Evolutionary conservation across 2,797 vertebrate species (phyloP).

Genomic region (Gymnoscopelus braueri): DNA sequence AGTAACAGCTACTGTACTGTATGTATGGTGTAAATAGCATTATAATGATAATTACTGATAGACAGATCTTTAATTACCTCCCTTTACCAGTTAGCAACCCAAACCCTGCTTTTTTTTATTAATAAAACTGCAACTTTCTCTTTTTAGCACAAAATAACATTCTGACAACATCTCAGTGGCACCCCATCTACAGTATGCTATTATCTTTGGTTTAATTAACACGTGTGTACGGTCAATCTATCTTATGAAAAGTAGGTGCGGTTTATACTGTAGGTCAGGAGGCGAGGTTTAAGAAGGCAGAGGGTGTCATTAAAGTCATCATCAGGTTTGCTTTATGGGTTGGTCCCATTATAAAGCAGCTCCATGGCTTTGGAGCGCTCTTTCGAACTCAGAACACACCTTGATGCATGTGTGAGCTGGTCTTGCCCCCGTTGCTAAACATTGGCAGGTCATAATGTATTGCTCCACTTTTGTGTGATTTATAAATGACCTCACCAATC

Average conservation of each 20-base stretch:
- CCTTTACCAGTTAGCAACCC: no score
- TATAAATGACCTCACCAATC: conserved; percentile 9
- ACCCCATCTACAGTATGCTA: no score
- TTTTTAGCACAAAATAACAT: no score
- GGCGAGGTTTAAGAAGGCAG: conserved; percentile 15
- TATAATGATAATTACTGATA: no score
- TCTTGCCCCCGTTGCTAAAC: conserved; percentile 41
- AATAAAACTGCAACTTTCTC: no score
- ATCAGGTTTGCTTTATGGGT: conserved; percentile 62
- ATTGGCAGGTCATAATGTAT: neutral
- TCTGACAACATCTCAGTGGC: no score
- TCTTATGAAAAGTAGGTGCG: conserved; percentile 39
- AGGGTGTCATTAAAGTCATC: conserved; percentile 45
- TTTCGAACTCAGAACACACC: conserved; percentile 51
- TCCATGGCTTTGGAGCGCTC: no score
- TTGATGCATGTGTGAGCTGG: conserved; percentile 35
- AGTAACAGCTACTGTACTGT: no score
- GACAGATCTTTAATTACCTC: no score
- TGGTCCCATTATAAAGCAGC: conserved; percentile 50
- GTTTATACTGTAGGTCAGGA: conserved; percentile 24
- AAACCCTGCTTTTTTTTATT: no score
- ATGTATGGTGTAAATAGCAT: no score
- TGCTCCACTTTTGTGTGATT: conserved; percentile 25
- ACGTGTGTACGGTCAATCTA: neutral
- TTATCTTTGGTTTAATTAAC: no score